Conservation (phyloP, 2,888 invertebrate species). For the Scaptomyza reducta region DNA sequence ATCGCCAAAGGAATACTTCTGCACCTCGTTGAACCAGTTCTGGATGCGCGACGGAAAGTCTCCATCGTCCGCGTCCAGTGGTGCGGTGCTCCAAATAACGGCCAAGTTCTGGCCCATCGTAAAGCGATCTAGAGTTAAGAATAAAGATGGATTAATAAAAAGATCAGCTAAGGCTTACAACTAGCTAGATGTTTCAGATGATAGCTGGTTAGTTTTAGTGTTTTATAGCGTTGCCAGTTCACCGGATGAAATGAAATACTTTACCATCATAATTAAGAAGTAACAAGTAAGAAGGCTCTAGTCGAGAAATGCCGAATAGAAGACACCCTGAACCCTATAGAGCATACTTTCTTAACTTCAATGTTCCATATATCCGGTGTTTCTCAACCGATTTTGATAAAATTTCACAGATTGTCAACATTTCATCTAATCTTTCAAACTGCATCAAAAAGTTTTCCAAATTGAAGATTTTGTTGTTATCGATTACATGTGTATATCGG, state of each 20-base stretch:
- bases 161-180: too few species aligned
- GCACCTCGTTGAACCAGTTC: constrained; percentile 93
- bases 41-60: constrained; percentile 91
- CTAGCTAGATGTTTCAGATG: not conserved
- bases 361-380: too few species aligned
- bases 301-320: too few species aligned
- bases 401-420: too few species aligned
- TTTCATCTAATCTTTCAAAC: too few species aligned
- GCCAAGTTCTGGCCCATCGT: constrained; percentile 94
- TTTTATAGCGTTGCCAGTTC: constrained; percentile 48
- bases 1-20: constrained; percentile 87
- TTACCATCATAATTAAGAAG: constrained; percentile 31
- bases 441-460: too few species aligned
- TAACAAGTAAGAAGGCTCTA: too few species aligned
- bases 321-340: too few species aligned
- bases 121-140: constrained; percentile 86
- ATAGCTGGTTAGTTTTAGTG: constrained; percentile 70
- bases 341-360: too few species aligned
- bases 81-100: constrained; percentile 90
- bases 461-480: too few species aligned
- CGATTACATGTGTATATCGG: too few species aligned
- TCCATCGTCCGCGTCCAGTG: constrained; percentile 86
- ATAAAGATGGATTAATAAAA: not conserved
- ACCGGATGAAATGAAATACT: constrained; percentile 32
- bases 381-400: too few species aligned